Percentiles rank a stretch among this genome's conserved stretches.
phyloP scores from a whole-genome alignment of 1,140 invertebrate genomes.

The Achroia grisella region DNA sequence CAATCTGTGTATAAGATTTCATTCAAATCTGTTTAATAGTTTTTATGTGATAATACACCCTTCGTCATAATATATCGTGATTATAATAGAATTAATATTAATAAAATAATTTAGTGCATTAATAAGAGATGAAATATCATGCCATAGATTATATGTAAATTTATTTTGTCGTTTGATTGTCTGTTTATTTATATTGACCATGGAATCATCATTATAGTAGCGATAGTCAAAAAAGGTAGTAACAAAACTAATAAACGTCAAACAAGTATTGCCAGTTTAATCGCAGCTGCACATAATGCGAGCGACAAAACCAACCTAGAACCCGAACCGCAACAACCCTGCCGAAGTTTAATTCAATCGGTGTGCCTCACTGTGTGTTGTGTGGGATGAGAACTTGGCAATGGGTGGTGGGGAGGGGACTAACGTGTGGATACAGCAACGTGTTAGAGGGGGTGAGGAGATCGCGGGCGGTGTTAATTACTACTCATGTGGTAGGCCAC shows the following conservation, averaged over 20 bases:
- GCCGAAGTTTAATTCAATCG: slow-evolving; percentile 69
- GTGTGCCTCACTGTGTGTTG: slow-evolving; percentile 38
- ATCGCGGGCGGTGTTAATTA: slow-evolving; percentile 59
- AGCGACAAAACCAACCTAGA: slow-evolving; percentile 62
- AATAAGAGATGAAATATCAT: too few relatives aligned
- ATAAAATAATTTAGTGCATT: too few relatives aligned
- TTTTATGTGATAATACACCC: too few relatives aligned
- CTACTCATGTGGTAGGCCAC: slow-evolving; percentile 58
- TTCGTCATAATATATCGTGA: too few relatives aligned
- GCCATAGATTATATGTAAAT: too few relatives aligned
- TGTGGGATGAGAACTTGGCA: slow-evolving; percentile 7
- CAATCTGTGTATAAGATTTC: too few relatives aligned
- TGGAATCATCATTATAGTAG: too few relatives aligned
- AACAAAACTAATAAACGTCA: slow-evolving; percentile 59
- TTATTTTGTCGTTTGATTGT: too few relatives aligned
- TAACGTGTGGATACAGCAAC: slow-evolving; percentile 9
- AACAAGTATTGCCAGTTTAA: slow-evolving; percentile 63
- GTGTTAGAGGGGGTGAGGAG: slow-evolving; percentile 8
- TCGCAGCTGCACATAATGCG: slow-evolving; percentile 61
- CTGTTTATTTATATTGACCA: too few relatives aligned
- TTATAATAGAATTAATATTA: too few relatives aligned
- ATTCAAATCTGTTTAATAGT: too few relatives aligned
- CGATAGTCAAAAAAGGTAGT: slow-evolving; percentile 32
- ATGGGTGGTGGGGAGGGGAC: slow-evolving; percentile 3
- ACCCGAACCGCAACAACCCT: slow-evolving; percentile 59